phyloP scores from a whole-genome alignment of 2,888 invertebrate species.

The Nezara viridula region DNA sequence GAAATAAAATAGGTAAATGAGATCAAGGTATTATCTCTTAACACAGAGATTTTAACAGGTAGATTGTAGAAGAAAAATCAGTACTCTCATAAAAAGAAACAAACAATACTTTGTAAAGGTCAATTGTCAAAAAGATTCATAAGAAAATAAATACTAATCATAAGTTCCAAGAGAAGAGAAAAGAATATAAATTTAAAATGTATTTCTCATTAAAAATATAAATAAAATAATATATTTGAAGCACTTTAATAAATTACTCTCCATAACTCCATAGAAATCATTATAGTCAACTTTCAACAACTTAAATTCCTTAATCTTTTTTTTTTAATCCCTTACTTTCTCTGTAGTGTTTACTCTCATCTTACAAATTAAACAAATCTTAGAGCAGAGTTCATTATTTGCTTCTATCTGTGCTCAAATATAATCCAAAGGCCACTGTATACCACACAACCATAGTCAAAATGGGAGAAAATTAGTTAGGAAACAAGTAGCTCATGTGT shows the following conservation, averaged over 20 bases:
- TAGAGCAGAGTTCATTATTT: too few species aligned
- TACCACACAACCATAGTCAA: too few species aligned
- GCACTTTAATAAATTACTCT: not conserved
- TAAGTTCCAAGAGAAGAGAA: not conserved
- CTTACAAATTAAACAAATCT: too few species aligned
- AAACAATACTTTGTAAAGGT: not conserved
- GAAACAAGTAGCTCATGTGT: too few species aligned
- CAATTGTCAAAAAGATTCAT: not conserved
- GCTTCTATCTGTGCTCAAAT: too few species aligned
- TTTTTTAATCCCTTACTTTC: too few species aligned
- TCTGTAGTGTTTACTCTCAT: too few species aligned
- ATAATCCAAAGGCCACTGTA: too few species aligned
- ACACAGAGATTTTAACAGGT: not conserved
- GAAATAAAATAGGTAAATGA: not conserved
- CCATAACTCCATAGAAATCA: not conserved
- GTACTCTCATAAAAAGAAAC: not conserved
- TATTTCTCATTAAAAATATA: not conserved
- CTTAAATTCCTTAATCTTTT: too few species aligned
- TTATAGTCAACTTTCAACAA: too few species aligned
- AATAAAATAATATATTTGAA: not conserved
- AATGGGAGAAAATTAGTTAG: too few species aligned
- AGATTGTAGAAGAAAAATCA: not conserved
- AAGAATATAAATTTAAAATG: not conserved
- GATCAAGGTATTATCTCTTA: not conserved
- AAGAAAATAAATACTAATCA: not conserved